A percentile compares a stretch with the other conserved stretches of the same genome.
Evolutionary conservation across 2,113 vertebrate genomes (phyloP).

Genomic region (Buteo buteo): DNA sequence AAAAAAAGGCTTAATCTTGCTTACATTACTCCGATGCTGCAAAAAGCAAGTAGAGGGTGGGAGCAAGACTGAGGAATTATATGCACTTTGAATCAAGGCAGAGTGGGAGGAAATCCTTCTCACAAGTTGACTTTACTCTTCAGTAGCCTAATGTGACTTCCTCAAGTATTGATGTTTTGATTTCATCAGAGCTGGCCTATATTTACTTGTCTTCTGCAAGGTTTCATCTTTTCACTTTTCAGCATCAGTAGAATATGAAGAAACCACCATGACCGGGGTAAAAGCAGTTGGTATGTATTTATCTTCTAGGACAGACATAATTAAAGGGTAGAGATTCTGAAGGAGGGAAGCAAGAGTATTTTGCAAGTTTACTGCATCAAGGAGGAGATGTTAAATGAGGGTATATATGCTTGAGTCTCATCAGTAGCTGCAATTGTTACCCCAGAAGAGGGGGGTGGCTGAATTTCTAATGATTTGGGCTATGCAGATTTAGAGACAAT

Average conservation of each 20-base stretch:
- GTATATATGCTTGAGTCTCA: not conserved
- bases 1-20: not conserved
- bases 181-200: not conserved
- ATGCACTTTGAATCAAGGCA: not conserved
- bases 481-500: not conserved
- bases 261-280: not conserved
- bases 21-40: not conserved
- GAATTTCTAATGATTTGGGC: constrained; percentile 26
- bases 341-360: not conserved
- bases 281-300: not conserved
- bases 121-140: not conserved
- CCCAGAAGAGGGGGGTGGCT: not conserved
- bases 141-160: not conserved
- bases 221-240: not conserved
- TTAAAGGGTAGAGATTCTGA: not conserved
- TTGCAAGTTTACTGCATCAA: not conserved
- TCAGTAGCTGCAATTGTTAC: not conserved
- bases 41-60: not conserved
- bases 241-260: not conserved
- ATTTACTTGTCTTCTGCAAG: not conserved
- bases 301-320: not conserved
- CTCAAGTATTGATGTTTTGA: not conserved
- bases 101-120: not conserved
- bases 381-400: not conserved
- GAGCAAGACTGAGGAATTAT: not conserved